Evolutionary conservation across 2,888 invertebrate species (phyloP), one percentile per base, ranked within the genome.

Genomic region (Cephus pygmeus): DNA sequence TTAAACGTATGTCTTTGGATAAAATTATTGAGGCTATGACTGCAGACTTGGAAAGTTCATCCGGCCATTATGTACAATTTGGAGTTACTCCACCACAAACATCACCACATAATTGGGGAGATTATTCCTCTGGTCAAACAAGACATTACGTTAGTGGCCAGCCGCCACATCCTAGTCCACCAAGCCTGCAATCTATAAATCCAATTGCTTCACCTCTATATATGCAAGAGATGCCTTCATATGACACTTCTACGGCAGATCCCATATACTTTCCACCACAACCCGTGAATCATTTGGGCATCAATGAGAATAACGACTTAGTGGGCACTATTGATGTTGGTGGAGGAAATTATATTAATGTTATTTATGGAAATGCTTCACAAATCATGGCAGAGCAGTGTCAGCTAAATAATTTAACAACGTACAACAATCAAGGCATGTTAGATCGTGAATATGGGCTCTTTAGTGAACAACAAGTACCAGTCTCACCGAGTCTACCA

Each of bases 11-110:
- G 86, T 89, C 90, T 4, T 81, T 94, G 84, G 94, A 94, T 84
- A 93, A 94, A 87, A 93, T 94, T 79, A 93, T 94, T 78, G 93
- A 93, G 83, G 93, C 93, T 83, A 93, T 94, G 92, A 93, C 94
- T 68, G 92, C 94, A 30, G 93, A 94, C 88, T 91, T 93, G 81
- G 93, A 93, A 84, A 93, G 91, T 87, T 90, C 92, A n/a, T 93
- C 93, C 79, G 93, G 93, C 34, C 93, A 93, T 84, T 94, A 93
- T 85, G 92, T 93, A 71, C 93, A 93, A 79, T 92, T 94, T 80
- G 93, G 93, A 4, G 92, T 92, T 82, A 90, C 92, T 15, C 89
- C 91, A 31, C 92, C 82, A 85, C 91, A 86, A 83, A 80, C 87
- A 12, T 83, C 84, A 11, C 83, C 91, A 36, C 88, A 85, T 71